Conservation (phyloP, 2,113 vertebrate species). For the Otolemur garnettii region DNA sequence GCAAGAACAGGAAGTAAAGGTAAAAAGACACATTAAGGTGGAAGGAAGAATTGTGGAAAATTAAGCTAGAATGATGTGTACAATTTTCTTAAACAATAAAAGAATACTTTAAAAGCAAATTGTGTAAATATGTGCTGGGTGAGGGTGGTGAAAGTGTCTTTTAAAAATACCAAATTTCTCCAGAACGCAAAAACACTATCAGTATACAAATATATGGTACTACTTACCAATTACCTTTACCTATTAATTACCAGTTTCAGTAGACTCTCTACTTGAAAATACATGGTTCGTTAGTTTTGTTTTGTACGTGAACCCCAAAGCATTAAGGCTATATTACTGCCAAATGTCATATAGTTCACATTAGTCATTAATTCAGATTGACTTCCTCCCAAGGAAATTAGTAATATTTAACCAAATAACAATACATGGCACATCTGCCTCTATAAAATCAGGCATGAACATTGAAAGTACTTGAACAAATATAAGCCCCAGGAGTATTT, state of each 20-base stretch:
- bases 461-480: not conserved
- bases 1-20: not conserved
- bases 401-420: not conserved
- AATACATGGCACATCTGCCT: not conserved
- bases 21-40: not conserved
- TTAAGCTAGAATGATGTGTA: not conserved
- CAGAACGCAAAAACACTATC: slow-evolving; percentile 30
- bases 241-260: not conserved
- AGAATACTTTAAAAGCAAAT: slow-evolving; percentile 18
- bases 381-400: not conserved
- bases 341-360: slow-evolving; percentile 27
- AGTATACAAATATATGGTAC: not conserved
- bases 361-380: slow-evolving; percentile 34
- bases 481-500: not conserved
- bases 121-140: not conserved
- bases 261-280: not conserved
- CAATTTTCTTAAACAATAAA: not conserved
- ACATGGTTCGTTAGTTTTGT: not conserved
- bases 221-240: not conserved
- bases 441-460: slow-evolving; percentile 25
- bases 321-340: not conserved
- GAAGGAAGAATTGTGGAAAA: not conserved
- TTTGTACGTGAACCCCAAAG: slow-evolving; percentile 13
- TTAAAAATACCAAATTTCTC: not conserved
- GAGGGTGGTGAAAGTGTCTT: not conserved